These are phyloP conservation scores for Heteronetta atricapilla DNA, from an alignment of 2,113 vertebrate genomes.

Conservation along the genomic window DNA sequence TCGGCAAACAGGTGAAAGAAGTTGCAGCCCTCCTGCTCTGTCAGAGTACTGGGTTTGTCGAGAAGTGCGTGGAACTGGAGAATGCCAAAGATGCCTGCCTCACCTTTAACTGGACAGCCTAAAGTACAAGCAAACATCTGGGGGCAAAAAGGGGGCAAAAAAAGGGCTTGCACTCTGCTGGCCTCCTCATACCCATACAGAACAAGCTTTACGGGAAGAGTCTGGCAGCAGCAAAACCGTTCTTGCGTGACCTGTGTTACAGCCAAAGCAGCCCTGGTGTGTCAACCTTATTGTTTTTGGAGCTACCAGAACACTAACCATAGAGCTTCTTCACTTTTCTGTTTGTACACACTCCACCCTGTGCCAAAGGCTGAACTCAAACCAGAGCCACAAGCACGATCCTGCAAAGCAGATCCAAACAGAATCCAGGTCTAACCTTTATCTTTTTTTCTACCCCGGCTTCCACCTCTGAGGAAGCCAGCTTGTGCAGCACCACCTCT, in stretches of 20 bases:
- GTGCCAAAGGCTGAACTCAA: neutral
- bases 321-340: neutral
- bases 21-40: neutral
- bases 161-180: neutral
- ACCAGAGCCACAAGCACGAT: neutral
- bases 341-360: neutral
- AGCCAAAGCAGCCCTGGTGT: slow-evolving; percentile 16
- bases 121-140: neutral
- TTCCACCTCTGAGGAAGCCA: neutral
- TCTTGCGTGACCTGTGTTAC: neutral
- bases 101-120: neutral
- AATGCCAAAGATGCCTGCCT: neutral
- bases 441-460: neutral
- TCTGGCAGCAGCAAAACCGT: neutral
- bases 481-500: neutral
- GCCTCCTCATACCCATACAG: neutral
- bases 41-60: neutral
- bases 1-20: neutral
- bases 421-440: neutral
- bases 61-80: neutral
- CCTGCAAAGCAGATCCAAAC: neutral
- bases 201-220: neutral
- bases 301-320: slow-evolving; percentile 56
- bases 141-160: neutral
- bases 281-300: slow-evolving; percentile 47